Evolutionary conservation across 2,888 invertebrate genomes (phyloP), one percentile per base, ranked within the genome.

Genomic region (Parochlus steinenii): DNA sequence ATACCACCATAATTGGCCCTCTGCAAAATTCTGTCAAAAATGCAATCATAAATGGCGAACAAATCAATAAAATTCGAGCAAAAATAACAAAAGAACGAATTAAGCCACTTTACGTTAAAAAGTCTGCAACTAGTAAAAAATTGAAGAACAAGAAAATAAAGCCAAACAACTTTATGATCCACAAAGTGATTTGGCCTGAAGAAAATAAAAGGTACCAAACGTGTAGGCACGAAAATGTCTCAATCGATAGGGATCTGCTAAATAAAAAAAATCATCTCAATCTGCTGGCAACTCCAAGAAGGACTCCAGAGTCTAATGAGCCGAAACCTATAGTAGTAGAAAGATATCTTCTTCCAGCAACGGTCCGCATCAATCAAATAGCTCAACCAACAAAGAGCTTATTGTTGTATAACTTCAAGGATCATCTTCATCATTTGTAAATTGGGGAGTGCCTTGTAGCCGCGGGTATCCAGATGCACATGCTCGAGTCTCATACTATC

Each of bases 381-480:
- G 51, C 56, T 1, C 34, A 42, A 26, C 58, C 56, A 3, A 47
- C 49, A 32, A 40, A 43, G 1, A 36, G 42, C 27, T 47, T 45
- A 2, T 49, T 56, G 1, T 36, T 43, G 11, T 42, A 50, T 4
- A 55, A 51, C 2, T 45, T 47, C 14, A 43, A 46, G 1, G 38
- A 39, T 11, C 54, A 47, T 19, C 42, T 39, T 15, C 41, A 48
- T 3, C 6, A 47, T 5, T 41, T 56, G 0, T 48, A 5, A 58
- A 57, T 29, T 57, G 53, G 53, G 58, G 58, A 16, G 45, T 53
- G 15, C 53, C 57, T 6, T 57, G 56, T 37, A 56, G 46, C 3
- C 40, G 38, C 10, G 56, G 55, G 2, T 53, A 48, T 35, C 58
- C 58, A 1, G 58, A 56, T 43, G 55, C 55, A 1, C 54, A 51